Evolutionary conservation across 2,797 vertebrate species (phyloP), one percentile per base, ranked within the genome.

Genomic region (Aeoliscus strigatus): DNA sequence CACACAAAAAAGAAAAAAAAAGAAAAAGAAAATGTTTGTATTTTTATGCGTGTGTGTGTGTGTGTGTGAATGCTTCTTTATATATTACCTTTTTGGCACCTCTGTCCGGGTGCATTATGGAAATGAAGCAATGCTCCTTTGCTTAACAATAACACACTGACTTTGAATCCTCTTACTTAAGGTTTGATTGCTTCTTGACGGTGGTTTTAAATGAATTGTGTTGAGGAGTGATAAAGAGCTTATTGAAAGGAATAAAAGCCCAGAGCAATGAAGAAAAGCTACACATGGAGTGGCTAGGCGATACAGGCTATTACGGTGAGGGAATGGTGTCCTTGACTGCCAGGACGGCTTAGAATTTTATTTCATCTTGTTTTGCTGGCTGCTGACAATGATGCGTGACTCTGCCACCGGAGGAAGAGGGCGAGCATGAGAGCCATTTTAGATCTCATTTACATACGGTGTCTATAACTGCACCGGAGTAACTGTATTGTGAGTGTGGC

Each of bases 91-190:
- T 72, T 74, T 69, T 80, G 73, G 80, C 78, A 76, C 84, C 84
- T 77, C 75, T 66, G 69, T 80, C 77, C 61, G 74, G 69, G 73
- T 79, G 85, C 80, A 85, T 86, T 90, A 89, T 89, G 87, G 82
- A 89, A 89, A 90, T 89, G 67, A 87, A 86, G 87, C 76, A 80
- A 84, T 82, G 80, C 79, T 82, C 80, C 84, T 89, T 88, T 88
- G 87, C 83, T 83, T 84, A 89, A 90, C 88, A 90, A 89, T 89
- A 90, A 90, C 88, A 86, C 84, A 86, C 86, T 86, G 88, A 90
- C 87, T 89, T 89, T 89, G 88, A 90, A 90, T 90, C 88, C 88
- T 89, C 88, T 90, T 89, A 89, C 89, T 90, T 90, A 89, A 87
- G 87, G 88, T 89, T 83, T 90, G 89, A 90, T 90, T 90, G 88